A percentile compares a stretch with the other conserved stretches of the same genome.
These are phyloP conservation scores for Actias luna DNA, from an alignment of 2,888 invertebrate genomes.

Conservation along the genomic window DNA sequence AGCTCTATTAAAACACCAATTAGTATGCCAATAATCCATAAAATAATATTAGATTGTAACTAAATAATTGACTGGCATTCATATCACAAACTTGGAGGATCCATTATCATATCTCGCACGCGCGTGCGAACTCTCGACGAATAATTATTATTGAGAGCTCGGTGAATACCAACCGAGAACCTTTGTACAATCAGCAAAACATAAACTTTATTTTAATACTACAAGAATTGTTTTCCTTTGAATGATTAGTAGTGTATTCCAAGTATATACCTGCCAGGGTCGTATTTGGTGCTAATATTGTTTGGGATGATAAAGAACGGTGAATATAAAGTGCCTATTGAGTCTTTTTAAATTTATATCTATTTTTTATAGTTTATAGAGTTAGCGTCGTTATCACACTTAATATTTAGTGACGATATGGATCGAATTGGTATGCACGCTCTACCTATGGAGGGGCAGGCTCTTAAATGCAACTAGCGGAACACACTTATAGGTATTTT, in stretches of 20 bases:
- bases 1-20: not conserved
- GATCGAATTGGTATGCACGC: too few relatives aligned
- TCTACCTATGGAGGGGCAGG: too few relatives aligned
- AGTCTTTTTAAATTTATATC: not conserved
- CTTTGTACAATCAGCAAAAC: conserved; percentile 14
- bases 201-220: conserved; percentile 6
- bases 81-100: conserved; percentile 18
- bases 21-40: not conserved
- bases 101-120: conserved; percentile 36
- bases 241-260: conserved; percentile 24
- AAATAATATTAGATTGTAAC: not conserved
- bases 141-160: conserved; percentile 42
- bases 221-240: conserved; percentile 23
- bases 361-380: too few relatives aligned
- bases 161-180: conserved; percentile 44
- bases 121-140: conserved; percentile 34
- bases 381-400: too few relatives aligned
- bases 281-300: conserved; percentile 6
- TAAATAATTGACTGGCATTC: conserved; percentile 11
- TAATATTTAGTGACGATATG: too few relatives aligned
- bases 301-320: not conserved
- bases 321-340: not conserved
- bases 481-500: too few relatives aligned
- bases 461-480: too few relatives aligned
- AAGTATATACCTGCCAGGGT: conserved; percentile 24